A percentile compares a stretch with the other conserved stretches of the same genome.
These are phyloP conservation scores for Artibeus jamaicensis DNA, from an alignment of 2,797 vertebrate genomes.

Conservation along the genomic window DNA sequence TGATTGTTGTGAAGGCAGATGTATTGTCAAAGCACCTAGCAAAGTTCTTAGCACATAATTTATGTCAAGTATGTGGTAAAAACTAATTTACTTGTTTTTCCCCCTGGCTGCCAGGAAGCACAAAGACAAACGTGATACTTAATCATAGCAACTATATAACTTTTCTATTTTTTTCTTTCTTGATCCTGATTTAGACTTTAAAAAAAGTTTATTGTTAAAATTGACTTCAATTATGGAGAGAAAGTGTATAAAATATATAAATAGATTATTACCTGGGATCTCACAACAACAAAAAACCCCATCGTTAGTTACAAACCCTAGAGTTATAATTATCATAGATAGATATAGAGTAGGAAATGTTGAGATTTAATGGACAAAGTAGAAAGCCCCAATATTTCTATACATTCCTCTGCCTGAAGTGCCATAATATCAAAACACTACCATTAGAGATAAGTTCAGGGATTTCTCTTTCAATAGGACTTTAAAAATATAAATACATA, in stretches of 20 bases:
- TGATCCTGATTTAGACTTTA: neutral
- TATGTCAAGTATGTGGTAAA: neutral
- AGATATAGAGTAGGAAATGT: neutral
- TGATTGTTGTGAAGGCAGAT: neutral
- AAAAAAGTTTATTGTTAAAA: neutral
- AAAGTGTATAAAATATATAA: neutral
- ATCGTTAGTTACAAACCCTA: neutral
- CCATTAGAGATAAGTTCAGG: neutral
- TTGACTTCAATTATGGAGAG: neutral
- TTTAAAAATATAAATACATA: conserved; percentile 1
- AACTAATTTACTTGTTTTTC: neutral
- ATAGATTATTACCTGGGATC: neutral
- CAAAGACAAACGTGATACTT: neutral
- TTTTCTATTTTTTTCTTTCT: neutral
- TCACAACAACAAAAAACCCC: neutral
- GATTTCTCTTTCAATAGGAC: neutral
- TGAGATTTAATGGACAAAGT: neutral
- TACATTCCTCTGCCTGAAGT: neutral
- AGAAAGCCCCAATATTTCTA: neutral
- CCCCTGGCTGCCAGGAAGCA: neutral
- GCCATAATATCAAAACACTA: neutral
- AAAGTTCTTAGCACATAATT: neutral
- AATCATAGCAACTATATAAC: neutral
- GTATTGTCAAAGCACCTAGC: neutral
- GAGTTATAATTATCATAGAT: neutral